Base-by-base conservation (phyloP, 2,113 vertebrate genomes). In the Labrus mixtus region DNA sequence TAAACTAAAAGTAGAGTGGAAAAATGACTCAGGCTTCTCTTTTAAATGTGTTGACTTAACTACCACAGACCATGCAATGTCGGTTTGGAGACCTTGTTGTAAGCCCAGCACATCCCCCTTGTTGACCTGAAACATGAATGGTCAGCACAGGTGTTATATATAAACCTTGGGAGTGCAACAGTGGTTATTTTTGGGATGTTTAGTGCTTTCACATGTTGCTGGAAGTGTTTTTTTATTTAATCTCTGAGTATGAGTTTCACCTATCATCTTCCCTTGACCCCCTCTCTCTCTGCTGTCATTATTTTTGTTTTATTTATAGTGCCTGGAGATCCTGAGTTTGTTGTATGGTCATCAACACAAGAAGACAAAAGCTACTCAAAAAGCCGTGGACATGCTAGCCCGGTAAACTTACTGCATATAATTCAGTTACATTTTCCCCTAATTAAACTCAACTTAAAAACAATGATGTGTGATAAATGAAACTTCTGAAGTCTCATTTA, bases 321-420 rank as follows among this genome's bases (percentile, higher is more conserved):
- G 91, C 80, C 92, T 95, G 85, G 87, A 92, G 63, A 93, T 94
- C 39, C 92, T 96, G 84, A 90, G 41, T 20, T 70, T 94, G 76
- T 57, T 93, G 48, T 91, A 92, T 1, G 93, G 93, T 56, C 78
- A 71, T 0, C 91, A 93, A 74, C 91, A 94, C 77, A 93, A 86
- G 85, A 94, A 86, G 82, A 93, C 92, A 6, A 84, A 86, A 90
- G 85, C 87, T 36, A 93, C 90, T 62, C 88, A 92, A 86, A 92
- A 90, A 88, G 92, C 90, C 1, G 15, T 92, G 87, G 91, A 94
- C 72, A 79, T 78, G 78, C 71, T 95, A 68, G 85, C 93, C 65
- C 87, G 92, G 94, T 95, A 91, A 94, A 87, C 60, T n/a, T n/a
- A n/a, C 1, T 79, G 10, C 39, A 63, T 8, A 51, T 22, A 36